Evolutionary conservation across 2,888 invertebrate species (phyloP), one percentile per base, ranked within the genome.

Genomic region (Andrena trimmerana): DNA sequence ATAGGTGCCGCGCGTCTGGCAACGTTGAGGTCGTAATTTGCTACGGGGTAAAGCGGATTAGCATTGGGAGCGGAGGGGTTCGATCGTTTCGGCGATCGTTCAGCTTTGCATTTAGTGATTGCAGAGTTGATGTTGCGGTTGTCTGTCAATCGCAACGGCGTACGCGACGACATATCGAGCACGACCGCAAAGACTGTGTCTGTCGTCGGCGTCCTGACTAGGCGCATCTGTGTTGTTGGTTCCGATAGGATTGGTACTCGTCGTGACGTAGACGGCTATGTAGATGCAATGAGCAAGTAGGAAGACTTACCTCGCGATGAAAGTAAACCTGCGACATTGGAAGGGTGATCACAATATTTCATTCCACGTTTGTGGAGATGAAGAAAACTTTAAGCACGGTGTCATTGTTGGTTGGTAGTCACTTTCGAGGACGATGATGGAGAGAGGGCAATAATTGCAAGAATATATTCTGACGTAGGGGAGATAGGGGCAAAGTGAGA

Each of bases 51-150:
- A 77, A 68, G 76, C 62, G 62, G 62, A 77, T 77, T 77, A 68
- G 42, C 54, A 62, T 27, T 10, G 31, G 29, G 20, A 62, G 60
- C 24, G 52, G 67, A 67, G 62, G 31, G 57, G 48, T 33, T 57
- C 78, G 62, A 78, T 54, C 76, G 71, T 77, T 57, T 48, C 71
- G 33, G 13, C 27, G 13, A 62, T 24, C 31, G 48, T 79, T 85
- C 72, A 72, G 79, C 81, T 86, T 87, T 80, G 82, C 79, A 81
- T 87, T 90, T 83, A 78, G 78, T 72, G 85, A 88, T 86, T 86
- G 85, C 82, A 68, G 78, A 78, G 82, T 76, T 70, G 85, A 71
- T 73, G 78, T 65, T 81, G 84, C 57, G 88, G 88, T 86, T 76
- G 76, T 84, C 65, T 77, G 86, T 84, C 88, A 86, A 74, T 88